Base-by-base conservation (phyloP, 2,888 invertebrate species). In the Acleris holmiana region DNA sequence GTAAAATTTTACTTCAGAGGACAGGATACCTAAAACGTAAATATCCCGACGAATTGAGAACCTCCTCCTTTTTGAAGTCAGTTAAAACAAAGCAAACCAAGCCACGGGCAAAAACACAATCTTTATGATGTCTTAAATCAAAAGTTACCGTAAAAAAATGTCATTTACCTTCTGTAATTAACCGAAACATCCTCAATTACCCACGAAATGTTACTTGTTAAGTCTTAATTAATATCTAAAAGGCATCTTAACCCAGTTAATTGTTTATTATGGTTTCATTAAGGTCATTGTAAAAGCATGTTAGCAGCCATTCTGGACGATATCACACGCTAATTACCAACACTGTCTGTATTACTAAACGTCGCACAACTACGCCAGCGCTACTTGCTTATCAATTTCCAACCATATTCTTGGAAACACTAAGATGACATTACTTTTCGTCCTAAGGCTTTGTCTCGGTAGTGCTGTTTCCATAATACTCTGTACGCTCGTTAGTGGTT, bases 311-410 rank as follows among this genome's bases (percentile, higher is more conserved):
- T 58, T 41, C 57, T 21, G 53, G 40, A 64, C 58, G 51, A 64
- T 53, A 64, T 53, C 47, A 64, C 40, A 58, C 57, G 47, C 63
- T 64, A 64, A 64, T 64, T 64, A 64, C 63, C 19, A 53, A 48
- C 23, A 51, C 40, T 64, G 18, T 47, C 23, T 58, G 25, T 18
- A n/a, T n/a, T 44, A 60, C 53, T 40, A 47, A 58, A 64, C 53
- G 53, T 51, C 51, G 40, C 63, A 53, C 40, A 47, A 58, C 47
- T 35, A 18, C 47, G 51, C 63, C 47, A 40, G 35, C 44, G 46
- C 29, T 35, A 5, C 7, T 53, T 41, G 58, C 53, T 64, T 40
- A n/a, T 25, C 40, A 58, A 64, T 17, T 58, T 40, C 17, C 10
- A 48, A 58, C 58, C 25, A 40, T 64, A n/a, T 17, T 17, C 4